Conservation (phyloP, 1,140 invertebrate genomes). For the Bombus terrestris region DNA sequence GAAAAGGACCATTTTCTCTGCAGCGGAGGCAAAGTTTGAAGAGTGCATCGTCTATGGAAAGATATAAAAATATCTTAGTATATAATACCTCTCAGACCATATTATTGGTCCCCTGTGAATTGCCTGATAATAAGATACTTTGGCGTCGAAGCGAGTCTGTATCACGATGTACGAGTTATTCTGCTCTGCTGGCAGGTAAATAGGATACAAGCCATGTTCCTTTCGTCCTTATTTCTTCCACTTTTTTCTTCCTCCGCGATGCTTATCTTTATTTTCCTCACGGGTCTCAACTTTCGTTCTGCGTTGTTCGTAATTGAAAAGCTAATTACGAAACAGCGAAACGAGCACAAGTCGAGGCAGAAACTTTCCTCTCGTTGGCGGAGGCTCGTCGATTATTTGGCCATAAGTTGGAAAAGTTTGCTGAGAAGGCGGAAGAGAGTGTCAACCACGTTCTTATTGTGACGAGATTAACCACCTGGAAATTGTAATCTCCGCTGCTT, state of each 20-base stretch:
- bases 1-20: no score
- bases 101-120: no score
- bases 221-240: not conserved
- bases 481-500: not conserved
- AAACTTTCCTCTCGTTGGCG: not conserved
- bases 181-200: not conserved
- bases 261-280: not conserved
- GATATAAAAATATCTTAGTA: no score
- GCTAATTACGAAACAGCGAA: constrained; percentile 1
- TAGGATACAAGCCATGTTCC: not conserved
- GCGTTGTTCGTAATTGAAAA: constrained; percentile 10
- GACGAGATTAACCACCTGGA: not conserved
- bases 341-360: not conserved
- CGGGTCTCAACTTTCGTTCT: not conserved
- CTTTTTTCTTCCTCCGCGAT: not conserved
- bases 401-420: not conserved
- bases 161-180: no score
- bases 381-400: not conserved
- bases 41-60: no score
- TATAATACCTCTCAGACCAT: no score
- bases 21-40: no score
- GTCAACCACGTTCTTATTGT: not conserved
- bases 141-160: no score
- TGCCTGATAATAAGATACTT: no score
- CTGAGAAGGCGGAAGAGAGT: not conserved